Percentiles rank a stretch among this genome's conserved stretches.
These are phyloP conservation scores for Scelioninae gen. 1 DNA, from an alignment of 2,888 invertebrate genomes.

Conservation along the genomic window DNA sequence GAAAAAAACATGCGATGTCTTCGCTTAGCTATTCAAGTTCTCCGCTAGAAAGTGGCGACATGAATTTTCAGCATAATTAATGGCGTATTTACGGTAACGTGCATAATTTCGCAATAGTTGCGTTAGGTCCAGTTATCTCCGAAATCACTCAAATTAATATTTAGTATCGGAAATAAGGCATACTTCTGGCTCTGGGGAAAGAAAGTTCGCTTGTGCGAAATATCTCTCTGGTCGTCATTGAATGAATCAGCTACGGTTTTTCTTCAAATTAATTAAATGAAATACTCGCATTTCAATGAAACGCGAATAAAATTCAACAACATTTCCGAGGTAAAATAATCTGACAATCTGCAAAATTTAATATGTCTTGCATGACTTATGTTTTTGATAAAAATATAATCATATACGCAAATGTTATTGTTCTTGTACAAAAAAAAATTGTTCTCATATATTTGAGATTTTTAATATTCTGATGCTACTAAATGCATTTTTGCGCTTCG, in stretches of 20 bases:
- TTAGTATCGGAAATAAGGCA: background rate
- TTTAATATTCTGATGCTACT: slow-evolving; percentile 7
- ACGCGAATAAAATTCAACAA: background rate
- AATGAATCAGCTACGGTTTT: background rate
- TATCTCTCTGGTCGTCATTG: background rate
- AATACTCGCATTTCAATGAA: background rate
- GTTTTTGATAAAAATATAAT: background rate
- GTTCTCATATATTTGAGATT: background rate
- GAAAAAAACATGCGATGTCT: too few species aligned
- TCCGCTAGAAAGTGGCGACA: slow-evolving; percentile 27
- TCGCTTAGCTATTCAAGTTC: slow-evolving; percentile 6
- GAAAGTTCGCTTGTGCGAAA: background rate
- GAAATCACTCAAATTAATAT: background rate
- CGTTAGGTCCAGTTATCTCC: background rate
- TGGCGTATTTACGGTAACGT: background rate
- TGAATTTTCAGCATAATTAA: slow-evolving; percentile 29
- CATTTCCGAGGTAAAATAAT: background rate
- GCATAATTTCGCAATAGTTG: background rate
- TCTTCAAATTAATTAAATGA: slow-evolving; percentile 4
- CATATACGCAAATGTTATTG: background rate
- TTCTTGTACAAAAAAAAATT: background rate
- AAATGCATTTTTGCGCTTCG: slow-evolving; percentile 14
- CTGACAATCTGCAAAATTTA: background rate
- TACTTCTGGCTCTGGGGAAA: background rate
- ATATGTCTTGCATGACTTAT: slow-evolving; percentile 9